Base-by-base conservation (phyloP, 2,113 vertebrate species). In the Callocephalon fimbriatum region DNA sequence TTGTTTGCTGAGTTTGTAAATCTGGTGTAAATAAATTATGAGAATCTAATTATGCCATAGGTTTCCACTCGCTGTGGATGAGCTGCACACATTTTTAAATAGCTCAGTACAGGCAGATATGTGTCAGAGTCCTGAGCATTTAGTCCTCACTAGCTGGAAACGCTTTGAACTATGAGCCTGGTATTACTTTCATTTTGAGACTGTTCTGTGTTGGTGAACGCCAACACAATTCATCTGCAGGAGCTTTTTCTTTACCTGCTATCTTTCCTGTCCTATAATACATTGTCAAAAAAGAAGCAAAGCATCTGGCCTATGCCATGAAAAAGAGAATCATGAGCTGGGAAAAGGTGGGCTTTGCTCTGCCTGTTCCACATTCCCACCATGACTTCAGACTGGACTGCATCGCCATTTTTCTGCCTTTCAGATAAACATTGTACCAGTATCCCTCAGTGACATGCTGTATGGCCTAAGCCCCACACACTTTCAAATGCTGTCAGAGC, bases 101-200 rank as follows among this genome's bases (percentile, higher is more conserved):
- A 44, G 47, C 31, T 82, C 31, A 7, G 22, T 27, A 44, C 5
- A 40, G 40, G 26, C 53, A 67, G 56, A 35, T 16, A 29, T 32
- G 67, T 0, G 3, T 63, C 20, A n/a, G 6, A 35, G n/a, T 38
- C 38, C 29, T 0, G 1, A 62, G 45, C 8, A 19, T 32, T 83
- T 29, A 62, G 21, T 16, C 7, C 9, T 18, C 20, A 16, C 23
- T 22, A 45, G 58, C 38, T 29, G 50, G 38, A 83, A 90, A 90
- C 0, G 1, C 35, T 35, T 38, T 40, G 54, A 75, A 74, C 54
- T 58, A 11, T 18, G 25, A 88, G 54, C 63, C n/a, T 73, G 32
- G 8, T 3, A 15, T 35, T 50, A 21, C 59, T 75, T 94, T 42
- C 20, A 19, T 38, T 88, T 58, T 38, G 47, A 81, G 12, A 51